Evolutionary conservation across 2,797 vertebrate genomes (phyloP).

Genomic region (Lepilemur septentrionalis): DNA sequence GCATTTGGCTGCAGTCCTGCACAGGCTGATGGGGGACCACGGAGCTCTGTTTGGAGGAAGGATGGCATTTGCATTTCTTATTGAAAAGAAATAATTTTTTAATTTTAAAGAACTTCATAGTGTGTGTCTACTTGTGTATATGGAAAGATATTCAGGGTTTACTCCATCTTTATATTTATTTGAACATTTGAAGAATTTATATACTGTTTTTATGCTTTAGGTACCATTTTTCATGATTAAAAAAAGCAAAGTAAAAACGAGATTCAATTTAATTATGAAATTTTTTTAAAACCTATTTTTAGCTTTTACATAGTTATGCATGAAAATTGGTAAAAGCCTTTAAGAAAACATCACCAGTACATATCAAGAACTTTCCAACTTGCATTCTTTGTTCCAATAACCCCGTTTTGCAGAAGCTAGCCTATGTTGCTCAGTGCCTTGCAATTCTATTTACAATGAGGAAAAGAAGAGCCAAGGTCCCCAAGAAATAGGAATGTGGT

Average conservation of each 20-base stretch:
- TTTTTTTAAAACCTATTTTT: background rate
- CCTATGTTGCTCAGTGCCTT: background rate
- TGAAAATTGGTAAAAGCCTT: background rate
- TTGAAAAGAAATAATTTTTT: background rate
- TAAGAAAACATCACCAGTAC: background rate
- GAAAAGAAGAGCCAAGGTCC: background rate
- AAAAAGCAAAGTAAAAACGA: background rate
- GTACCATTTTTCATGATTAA: background rate
- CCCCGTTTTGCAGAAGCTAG: background rate
- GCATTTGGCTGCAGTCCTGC: accelerated
- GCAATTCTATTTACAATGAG: background rate
- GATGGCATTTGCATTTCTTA: background rate
- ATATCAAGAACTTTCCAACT: background rate
- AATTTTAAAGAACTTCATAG: background rate
- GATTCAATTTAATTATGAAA: background rate
- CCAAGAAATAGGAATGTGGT: background rate
- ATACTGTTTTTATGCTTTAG: background rate
- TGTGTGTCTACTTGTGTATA: background rate
- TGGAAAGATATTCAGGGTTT: background rate
- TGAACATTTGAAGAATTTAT: background rate
- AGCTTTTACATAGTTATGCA: background rate
- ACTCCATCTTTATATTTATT: background rate
- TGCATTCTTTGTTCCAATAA: background rate
- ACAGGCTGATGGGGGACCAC: accelerated
- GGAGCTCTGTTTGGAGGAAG: background rate